Percentiles rank a stretch among this genome's conserved stretches.
These are phyloP conservation scores for Holotrichia oblita DNA, from an alignment of 1,140 invertebrate species.

Conservation along the genomic window DNA sequence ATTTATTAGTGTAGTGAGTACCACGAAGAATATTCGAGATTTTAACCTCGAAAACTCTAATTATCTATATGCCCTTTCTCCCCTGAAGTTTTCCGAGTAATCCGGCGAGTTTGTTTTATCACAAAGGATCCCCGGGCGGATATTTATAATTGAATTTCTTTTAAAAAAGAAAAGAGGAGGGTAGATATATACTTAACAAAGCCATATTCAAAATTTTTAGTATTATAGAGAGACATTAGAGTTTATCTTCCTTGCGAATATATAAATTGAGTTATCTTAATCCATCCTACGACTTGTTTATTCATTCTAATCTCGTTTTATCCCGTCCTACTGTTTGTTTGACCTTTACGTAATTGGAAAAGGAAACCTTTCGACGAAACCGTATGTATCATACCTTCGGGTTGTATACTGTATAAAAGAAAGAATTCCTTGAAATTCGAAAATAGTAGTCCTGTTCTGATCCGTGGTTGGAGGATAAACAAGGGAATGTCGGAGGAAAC, in stretches of 20 bases:
- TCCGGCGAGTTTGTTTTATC: too few relatives aligned
- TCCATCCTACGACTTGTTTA: background rate
- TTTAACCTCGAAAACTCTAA: too few relatives aligned
- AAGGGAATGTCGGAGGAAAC: too few relatives aligned
- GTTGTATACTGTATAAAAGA: too few relatives aligned
- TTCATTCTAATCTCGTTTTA: background rate
- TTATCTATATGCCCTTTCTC: too few relatives aligned
- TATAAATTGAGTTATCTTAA: constrained; percentile 9
- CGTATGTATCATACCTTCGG: background rate
- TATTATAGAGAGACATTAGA: background rate
- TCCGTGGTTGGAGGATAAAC: background rate
- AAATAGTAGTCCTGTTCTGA: background rate
- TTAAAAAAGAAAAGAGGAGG: background rate
- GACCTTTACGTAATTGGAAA: background rate
- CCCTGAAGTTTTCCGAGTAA: too few relatives aligned
- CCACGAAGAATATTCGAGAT: too few relatives aligned
- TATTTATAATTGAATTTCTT: background rate
- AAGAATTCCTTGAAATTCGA: background rate
- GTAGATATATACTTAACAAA: too few relatives aligned
- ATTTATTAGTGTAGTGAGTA: too few relatives aligned
- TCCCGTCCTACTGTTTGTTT: background rate
- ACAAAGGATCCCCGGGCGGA: background rate
- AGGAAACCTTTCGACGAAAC: background rate
- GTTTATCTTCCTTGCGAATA: background rate
- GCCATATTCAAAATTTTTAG: too few relatives aligned